A percentile compares a stretch with the other conserved stretches of the same genome.
Evolutionary conservation across 2,797 vertebrate species (phyloP).

Genomic region (Craterocephalus amniculus): DNA sequence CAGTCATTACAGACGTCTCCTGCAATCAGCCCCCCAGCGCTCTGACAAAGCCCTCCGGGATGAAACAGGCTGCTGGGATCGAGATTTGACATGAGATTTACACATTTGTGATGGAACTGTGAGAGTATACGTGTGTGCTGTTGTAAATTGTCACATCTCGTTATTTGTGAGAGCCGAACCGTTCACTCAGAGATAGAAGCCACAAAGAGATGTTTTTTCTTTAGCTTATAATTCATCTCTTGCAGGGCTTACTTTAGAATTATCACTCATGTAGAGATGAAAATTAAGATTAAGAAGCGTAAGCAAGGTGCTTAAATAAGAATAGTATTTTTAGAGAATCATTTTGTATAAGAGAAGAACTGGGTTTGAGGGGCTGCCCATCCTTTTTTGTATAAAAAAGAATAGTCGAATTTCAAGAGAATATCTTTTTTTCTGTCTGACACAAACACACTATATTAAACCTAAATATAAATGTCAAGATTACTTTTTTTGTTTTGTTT

Average conservation of each 20-base stretch:
- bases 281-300: constrained; percentile 32
- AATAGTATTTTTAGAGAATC: neutral
- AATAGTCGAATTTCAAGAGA: too few relatives aligned
- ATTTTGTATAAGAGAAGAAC: neutral
- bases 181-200: constrained; percentile 4
- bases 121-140: neutral
- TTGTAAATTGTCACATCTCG: constrained; percentile 22
- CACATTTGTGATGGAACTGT: constrained; percentile 36
- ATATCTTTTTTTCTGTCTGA: too few relatives aligned
- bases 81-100: constrained; percentile 61
- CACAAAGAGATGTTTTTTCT: constrained; percentile 15
- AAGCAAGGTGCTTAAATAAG: constrained; percentile 21
- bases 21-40: constrained; percentile 64
- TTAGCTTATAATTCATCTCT: constrained; percentile 1
- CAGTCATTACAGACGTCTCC: constrained; percentile 69
- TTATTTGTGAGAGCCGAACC: constrained; percentile 36
- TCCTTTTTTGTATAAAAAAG: too few relatives aligned
- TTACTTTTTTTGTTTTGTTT: too few relatives aligned
- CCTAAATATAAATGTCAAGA: too few relatives aligned
- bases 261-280: constrained; percentile 42
- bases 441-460: too few relatives aligned
- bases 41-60: constrained; percentile 61
- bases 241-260: constrained; percentile 42
- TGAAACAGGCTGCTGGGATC: constrained; percentile 47
- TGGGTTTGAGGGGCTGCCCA: neutral